phyloP scores from a whole-genome alignment of 2,888 invertebrate species.

The Euzetes globulus region DNA sequence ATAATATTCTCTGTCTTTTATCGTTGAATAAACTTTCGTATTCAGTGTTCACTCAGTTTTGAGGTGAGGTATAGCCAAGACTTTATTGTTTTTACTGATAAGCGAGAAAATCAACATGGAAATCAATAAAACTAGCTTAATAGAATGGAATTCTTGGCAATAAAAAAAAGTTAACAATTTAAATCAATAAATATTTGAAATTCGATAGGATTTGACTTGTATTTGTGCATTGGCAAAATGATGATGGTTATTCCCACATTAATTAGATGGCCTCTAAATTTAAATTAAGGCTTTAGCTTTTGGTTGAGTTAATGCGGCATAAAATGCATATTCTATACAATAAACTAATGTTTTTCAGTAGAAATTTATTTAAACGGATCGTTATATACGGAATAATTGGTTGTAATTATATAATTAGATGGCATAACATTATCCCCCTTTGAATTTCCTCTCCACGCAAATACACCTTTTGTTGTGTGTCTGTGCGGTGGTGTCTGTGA shows the following conservation, averaged over 20 bases:
- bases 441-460: conserved; percentile 9
- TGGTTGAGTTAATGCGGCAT: conserved; percentile 12
- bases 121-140: no score
- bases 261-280: neutral
- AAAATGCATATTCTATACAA: conserved; percentile 17
- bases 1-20: neutral
- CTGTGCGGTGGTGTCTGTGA: neutral
- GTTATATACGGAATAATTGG: conserved; percentile 13
- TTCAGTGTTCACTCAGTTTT: neutral
- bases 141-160: no score
- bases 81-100: no score
- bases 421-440: conserved; percentile 24
- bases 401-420: conserved; percentile 29
- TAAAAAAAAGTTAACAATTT: no score
- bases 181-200: no score
- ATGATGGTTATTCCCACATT: no score
- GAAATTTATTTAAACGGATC: no score
- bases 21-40: neutral
- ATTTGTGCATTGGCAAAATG: no score
- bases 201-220: no score
- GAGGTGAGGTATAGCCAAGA: no score
- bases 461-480: conserved; percentile 19
- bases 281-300: neutral
- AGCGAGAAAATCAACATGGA: no score
- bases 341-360: neutral